These are phyloP conservation scores for Herminia tarsipennalis DNA, from an alignment of 2,888 invertebrate species.

Conservation along the genomic window DNA sequence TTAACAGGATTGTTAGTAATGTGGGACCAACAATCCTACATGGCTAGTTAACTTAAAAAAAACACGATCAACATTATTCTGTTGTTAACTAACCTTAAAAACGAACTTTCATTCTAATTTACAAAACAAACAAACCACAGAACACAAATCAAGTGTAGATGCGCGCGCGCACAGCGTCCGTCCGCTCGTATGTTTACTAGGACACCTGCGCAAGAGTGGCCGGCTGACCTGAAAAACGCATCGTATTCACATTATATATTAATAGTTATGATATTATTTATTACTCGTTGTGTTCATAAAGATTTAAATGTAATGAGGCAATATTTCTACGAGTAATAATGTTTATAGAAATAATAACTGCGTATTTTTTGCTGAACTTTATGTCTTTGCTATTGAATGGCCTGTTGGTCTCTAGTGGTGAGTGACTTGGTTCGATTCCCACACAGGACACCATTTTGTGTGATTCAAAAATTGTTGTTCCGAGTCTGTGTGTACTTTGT, in stretches of 20 bases:
- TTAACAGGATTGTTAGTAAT: no score
- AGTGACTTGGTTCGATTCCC: no score
- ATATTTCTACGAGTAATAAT: constrained; percentile 10
- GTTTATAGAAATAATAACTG: constrained; percentile 20
- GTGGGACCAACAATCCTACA: no score
- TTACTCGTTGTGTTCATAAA: constrained; percentile 26
- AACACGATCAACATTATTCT: no score
- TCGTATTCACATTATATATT: constrained; percentile 28
- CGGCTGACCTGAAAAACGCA: constrained; percentile 40
- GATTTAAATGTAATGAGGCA: constrained; percentile 12
- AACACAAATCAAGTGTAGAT: no score
- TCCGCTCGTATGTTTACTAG: constrained; percentile 39
- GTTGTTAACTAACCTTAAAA: not conserved
- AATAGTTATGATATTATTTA: constrained; percentile 31
- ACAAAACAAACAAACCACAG: not conserved
- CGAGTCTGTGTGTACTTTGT: no score
- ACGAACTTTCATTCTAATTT: not conserved
- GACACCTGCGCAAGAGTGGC: constrained; percentile 53
- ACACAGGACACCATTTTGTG: no score
- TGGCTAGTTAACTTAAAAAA: no score
- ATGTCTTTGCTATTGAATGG: no score
- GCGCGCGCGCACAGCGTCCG: not conserved
- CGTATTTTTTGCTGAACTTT: no score
- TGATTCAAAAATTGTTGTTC: no score
- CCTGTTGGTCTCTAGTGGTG: no score